phyloP scores from a whole-genome alignment of 2,113 vertebrate genomes.

The Malurus elegans region DNA sequence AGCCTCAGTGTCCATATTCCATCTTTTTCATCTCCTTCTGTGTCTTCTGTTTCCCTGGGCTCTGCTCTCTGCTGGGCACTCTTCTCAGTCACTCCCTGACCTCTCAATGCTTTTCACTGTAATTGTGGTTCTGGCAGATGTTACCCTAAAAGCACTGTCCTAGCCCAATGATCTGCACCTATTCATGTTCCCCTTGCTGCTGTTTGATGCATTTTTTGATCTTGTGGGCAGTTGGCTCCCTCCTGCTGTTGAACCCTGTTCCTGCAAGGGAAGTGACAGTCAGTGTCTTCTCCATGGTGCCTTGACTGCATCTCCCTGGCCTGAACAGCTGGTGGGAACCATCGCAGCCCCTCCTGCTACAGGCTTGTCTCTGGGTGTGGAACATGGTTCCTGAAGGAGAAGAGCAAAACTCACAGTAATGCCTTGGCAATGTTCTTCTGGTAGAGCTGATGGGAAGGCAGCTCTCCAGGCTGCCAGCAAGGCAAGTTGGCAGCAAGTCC shows the following conservation, averaged over 20 bases:
- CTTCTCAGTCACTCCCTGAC: neutral
- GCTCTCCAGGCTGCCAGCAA: neutral
- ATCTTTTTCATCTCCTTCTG: neutral
- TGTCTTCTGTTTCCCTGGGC: too few species aligned
- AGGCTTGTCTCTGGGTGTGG: neutral
- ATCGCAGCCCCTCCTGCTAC: neutral
- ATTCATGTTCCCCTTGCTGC: neutral
- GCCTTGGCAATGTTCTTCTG: neutral
- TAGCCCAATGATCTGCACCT: neutral
- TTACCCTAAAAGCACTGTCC: neutral
- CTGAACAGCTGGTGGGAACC: neutral
- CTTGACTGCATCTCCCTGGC: neutral
- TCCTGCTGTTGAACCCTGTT: neutral
- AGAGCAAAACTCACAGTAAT: neutral
- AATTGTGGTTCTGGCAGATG: neutral
- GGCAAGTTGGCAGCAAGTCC: neutral
- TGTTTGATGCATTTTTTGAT: neutral
- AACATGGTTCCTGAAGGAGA: neutral
- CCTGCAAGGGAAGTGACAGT: neutral
- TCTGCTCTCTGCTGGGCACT: neutral
- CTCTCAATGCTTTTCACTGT: neutral
- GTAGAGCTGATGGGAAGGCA: neutral
- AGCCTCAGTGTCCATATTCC: neutral
- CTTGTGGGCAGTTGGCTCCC: neutral
- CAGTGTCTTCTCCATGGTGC: neutral